phyloP scores from a whole-genome alignment of 1,140 invertebrate species.

The Caenorhabditis latens region DNA sequence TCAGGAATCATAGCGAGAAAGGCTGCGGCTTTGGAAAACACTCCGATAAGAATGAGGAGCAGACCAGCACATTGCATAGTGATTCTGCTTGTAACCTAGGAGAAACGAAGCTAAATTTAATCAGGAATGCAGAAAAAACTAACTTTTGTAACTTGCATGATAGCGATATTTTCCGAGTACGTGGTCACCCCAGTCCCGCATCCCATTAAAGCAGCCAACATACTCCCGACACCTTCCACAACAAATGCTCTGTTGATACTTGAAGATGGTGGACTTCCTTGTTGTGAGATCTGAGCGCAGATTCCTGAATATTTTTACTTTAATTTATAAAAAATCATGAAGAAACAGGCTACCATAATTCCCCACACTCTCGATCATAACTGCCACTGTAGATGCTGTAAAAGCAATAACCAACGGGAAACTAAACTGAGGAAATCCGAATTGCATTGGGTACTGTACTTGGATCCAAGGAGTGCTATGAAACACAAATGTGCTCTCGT shows the following conservation, averaged over 20 bases:
- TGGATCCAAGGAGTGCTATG: constrained; percentile 65
- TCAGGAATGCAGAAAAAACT: constrained; percentile 69
- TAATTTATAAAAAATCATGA: constrained; percentile 63
- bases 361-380: constrained; percentile 77
- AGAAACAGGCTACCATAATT: constrained; percentile 78
- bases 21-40: constrained; percentile 57
- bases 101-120: constrained; percentile 60
- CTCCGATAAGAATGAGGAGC: constrained; percentile 46
- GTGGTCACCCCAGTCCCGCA: constrained; percentile 61
- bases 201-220: constrained; percentile 72
- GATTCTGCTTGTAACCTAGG: constrained; percentile 57
- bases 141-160: constrained; percentile 61
- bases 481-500: constrained; percentile 59
- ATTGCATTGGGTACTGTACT: constrained; percentile 63
- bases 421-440: constrained; percentile 14
- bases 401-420: constrained; percentile 13
- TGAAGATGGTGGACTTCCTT: constrained; percentile 45
- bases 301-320: not conserved
- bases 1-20: constrained; percentile 55
- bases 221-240: constrained; percentile 70
- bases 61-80: constrained; percentile 61
- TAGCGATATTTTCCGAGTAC: constrained; percentile 61
- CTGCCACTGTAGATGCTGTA: constrained; percentile 74
- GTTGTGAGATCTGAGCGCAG: constrained; percentile 50
- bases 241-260: constrained; percentile 60